A percentile compares a stretch with the other conserved stretches of the same genome.
phyloP scores from a whole-genome alignment of 2,113 vertebrate species.

The Lagopus muta region DNA sequence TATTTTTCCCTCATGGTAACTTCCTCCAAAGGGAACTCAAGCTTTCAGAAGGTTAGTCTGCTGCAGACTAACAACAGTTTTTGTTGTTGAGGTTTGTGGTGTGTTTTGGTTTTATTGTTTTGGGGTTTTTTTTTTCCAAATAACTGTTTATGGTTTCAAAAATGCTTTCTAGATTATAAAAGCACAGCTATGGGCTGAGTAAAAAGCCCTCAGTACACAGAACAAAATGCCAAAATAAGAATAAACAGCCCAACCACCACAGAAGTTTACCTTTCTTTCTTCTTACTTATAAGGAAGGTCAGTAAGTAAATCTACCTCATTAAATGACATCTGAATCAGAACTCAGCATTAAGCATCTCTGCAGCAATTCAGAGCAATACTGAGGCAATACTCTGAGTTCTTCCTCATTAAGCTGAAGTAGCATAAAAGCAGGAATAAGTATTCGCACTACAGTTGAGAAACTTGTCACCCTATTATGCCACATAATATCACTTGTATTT shows the following conservation, averaged over 20 bases:
- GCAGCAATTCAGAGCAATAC: neutral
- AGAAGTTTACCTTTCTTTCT: neutral
- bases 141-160: neutral
- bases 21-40: neutral
- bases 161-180: neutral
- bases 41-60: neutral
- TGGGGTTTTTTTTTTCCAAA: neutral
- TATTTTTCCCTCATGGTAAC: neutral
- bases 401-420: neutral
- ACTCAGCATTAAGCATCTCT: neutral
- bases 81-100: no score
- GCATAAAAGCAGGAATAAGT: neutral
- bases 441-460: neutral
- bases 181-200: neutral
- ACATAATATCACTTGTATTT: neutral
- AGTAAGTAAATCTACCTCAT: neutral
- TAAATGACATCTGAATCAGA: neutral
- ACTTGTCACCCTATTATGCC: neutral
- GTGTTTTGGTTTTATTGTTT: neutral
- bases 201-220: neutral
- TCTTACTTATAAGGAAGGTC: neutral
- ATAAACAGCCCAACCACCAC: fast-evolving
- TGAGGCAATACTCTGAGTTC: neutral
- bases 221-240: neutral
- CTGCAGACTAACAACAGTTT: neutral